These are phyloP conservation scores for Lamproptera curius DNA, from an alignment of 2,888 invertebrate genomes.

Conservation along the genomic window DNA sequence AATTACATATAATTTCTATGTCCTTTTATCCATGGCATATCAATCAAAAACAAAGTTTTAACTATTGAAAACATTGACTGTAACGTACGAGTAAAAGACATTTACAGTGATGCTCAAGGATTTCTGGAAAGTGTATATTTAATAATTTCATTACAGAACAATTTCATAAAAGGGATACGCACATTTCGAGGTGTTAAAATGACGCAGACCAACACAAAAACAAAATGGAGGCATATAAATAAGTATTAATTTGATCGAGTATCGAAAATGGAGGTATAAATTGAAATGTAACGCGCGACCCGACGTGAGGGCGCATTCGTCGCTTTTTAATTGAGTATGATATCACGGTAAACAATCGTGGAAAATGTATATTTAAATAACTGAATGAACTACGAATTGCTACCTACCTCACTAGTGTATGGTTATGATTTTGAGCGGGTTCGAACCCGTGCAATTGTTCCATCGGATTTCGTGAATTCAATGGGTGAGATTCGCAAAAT, in stretches of 20 bases:
- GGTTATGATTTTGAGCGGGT: conserved; percentile 7
- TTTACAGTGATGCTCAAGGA: too few species aligned
- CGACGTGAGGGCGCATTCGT: conserved; percentile 5
- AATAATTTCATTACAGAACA: too few species aligned
- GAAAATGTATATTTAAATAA: conserved; percentile 32
- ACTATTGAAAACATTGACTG: too few species aligned
- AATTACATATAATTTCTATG: too few species aligned
- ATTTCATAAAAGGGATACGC: too few species aligned
- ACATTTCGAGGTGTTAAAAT: too few species aligned
- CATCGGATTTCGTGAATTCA: neutral
- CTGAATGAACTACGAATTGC: conserved; percentile 23
- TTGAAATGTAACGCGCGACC: conserved; percentile 17
- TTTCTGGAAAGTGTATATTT: too few species aligned
- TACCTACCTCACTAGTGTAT: neutral
- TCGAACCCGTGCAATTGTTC: neutral
- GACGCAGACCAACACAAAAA: neutral
- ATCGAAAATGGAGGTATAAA: conserved; percentile 14
- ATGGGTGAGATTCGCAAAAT: too few species aligned
- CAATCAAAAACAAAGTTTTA: too few species aligned
- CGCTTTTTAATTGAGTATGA: conserved; percentile 29
- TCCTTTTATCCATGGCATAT: too few species aligned
- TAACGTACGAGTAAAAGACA: too few species aligned
- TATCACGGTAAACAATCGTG: conserved; percentile 24
- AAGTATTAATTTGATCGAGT: conserved; percentile 19
- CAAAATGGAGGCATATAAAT: conserved; percentile 12